Percentiles rank a stretch among this genome's conserved stretches.
These are phyloP conservation scores for Bovichtus diacanthus DNA, from an alignment of 2,797 vertebrate genomes.

Conservation along the genomic window DNA sequence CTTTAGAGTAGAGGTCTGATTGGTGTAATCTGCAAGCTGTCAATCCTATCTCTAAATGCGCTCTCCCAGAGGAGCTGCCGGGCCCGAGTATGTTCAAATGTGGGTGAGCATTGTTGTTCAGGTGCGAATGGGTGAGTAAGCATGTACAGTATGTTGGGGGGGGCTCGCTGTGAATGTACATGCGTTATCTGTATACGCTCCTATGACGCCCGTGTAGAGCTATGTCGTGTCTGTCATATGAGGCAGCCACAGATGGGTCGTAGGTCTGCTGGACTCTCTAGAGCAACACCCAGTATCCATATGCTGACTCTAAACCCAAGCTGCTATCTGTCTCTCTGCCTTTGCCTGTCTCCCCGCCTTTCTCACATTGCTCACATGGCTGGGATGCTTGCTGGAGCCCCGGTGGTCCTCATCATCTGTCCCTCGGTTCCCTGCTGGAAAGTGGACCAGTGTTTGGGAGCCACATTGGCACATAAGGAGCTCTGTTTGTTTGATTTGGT, in stretches of 20 bases:
- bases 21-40: slow-evolving; percentile 83
- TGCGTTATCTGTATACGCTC: slow-evolving; percentile 17
- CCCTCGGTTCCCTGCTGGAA: slow-evolving; percentile 54
- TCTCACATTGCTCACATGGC: slow-evolving; percentile 69
- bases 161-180: slow-evolving; percentile 20
- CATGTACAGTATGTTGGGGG: slow-evolving; percentile 43
- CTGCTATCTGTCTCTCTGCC: slow-evolving; percentile 64
- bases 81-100: slow-evolving; percentile 42
- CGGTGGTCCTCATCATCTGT: slow-evolving; percentile 67
- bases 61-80: slow-evolving; percentile 54
- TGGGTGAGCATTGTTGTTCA: slow-evolving; percentile 60
- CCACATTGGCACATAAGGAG: slow-evolving; percentile 73
- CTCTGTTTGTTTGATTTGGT: slow-evolving; percentile 78
- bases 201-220: not conserved
- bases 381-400: slow-evolving; percentile 59
- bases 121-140: slow-evolving; percentile 60
- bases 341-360: slow-evolving; percentile 1
- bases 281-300: slow-evolving; percentile 76
- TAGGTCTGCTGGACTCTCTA: slow-evolving; percentile 72
- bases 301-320: slow-evolving; percentile 76
- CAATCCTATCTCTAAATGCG: slow-evolving; percentile 67
- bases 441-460: slow-evolving; percentile 60
- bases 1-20: slow-evolving; percentile 77
- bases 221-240: slow-evolving; percentile 55
- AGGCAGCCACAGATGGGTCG: slow-evolving; percentile 77